Conservation (phyloP, 2,888 invertebrate genomes). For the Pasiphila rectangulata region DNA sequence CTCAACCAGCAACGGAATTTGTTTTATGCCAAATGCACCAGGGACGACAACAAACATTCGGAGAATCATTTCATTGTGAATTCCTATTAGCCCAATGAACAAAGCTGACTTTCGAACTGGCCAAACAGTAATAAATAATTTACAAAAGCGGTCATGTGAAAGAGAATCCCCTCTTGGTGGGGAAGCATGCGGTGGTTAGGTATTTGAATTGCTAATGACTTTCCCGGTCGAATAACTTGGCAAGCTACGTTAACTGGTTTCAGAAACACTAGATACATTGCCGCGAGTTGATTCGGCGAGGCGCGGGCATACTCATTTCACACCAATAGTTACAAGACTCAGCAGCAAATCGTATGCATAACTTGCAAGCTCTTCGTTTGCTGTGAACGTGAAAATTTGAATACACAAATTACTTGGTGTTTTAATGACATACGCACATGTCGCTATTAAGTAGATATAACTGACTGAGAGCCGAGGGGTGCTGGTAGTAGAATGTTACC, state of each 20-base stretch:
- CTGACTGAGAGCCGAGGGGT: no score
- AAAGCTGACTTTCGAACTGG: conserved; percentile 63
- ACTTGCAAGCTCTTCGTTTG: conserved; percentile 10
- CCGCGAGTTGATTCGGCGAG: conserved; percentile 42
- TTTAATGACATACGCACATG: background rate
- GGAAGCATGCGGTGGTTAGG: conserved; percentile 63
- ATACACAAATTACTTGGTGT: conserved; percentile 11
- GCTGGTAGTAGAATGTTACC: no score
- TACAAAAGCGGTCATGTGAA: conserved; percentile 74
- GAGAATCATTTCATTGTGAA: conserved; percentile 51
- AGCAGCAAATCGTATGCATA: conserved; percentile 29
- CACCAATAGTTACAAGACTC: conserved; percentile 27
- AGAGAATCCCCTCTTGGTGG: conserved; percentile 61
- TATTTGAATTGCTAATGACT: conserved; percentile 77
- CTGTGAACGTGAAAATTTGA: conserved; percentile 12
- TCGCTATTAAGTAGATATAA: background rate
- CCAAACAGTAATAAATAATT: conserved; percentile 75
- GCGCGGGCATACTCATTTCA: conserved; percentile 27
- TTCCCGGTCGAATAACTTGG: conserved; percentile 64
- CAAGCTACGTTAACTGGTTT: conserved; percentile 56
- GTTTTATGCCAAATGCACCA: background rate
- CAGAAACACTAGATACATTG: conserved; percentile 52
- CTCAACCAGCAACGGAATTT: background rate
- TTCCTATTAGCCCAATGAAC: conserved; percentile 57
- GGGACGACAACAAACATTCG: conserved; percentile 34